Evolutionary conservation across 2,888 invertebrate species (phyloP).

Genomic region (Orthonychiurus folsomi): DNA sequence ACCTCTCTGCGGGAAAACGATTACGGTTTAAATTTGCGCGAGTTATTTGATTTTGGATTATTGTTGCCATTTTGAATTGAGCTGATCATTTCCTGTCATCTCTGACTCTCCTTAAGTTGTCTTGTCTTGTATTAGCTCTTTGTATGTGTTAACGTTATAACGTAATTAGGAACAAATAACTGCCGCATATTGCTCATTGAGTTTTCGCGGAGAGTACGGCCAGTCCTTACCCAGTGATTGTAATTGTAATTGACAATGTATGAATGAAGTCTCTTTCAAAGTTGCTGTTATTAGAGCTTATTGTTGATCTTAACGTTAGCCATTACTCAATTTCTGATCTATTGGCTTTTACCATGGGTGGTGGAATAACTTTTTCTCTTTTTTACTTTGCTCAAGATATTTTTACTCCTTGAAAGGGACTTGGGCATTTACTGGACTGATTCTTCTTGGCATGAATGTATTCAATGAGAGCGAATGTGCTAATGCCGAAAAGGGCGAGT

Average conservation of each 20-base stretch:
- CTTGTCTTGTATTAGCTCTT: not conserved
- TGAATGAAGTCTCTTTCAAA: not conserved
- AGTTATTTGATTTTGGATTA: no score
- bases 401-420: not conserved
- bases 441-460: constrained; percentile 12
- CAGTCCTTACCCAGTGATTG: not conserved
- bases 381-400: no score
- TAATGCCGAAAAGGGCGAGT: constrained; percentile 39
- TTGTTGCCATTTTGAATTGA: no score
- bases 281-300: no score
- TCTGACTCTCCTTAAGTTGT: not conserved
- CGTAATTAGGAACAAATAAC: not conserved
- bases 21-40: no score
- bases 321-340: no score
- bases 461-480: constrained; percentile 1
- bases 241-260: not conserved
- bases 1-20: not conserved
- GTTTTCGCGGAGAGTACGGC: not conserved
- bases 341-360: no score
- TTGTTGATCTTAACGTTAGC: no score
- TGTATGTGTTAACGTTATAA: not conserved
- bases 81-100: not conserved
- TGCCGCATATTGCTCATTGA: not conserved
- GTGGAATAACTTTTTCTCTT: no score
- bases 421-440: constrained; percentile 33